Base-by-base conservation (phyloP, 2,888 invertebrate species). In the Eumerus sabulonum region DNA sequence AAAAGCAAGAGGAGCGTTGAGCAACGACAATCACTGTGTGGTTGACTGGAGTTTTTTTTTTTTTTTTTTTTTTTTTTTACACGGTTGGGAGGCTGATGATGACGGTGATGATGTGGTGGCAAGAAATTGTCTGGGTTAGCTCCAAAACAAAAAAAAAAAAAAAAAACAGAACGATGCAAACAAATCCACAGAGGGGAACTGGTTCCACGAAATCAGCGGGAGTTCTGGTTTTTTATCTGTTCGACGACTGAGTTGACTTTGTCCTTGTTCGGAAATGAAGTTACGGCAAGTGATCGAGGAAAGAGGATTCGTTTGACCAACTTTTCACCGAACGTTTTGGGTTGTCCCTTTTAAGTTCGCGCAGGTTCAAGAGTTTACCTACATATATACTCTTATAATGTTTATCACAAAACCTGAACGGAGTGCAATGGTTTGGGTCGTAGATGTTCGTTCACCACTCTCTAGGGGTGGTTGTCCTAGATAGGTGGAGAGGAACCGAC, bases 241-340 rank as follows among this genome's bases (percentile, higher is more conserved):
- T 71, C 66, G 27, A 7, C 27, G 27, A 7, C 27, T 27, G 27
- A 66, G 27, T 54, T 62, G 76, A 60, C 76, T 79, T 74, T 79
- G 79, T 79, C 79, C 79, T 79, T 79, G 79, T 74, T 79, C 68
- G 64, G 73, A 63, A 64, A 53, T 64, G 18, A 79, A 79, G 79
- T 79, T 74, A 70, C 68, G 79, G 74, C 74, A 79, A 79, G 79
- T 74, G 73, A 54, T 59, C 64, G n/a, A 68, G 64, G 60, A 74
- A 73, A 53, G 59, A 68, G 73, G 63, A 67, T 77, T 62, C 50
- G 50, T 59, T 54, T 27, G 27, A 27, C 27, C 27, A 27, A 27
- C n/a, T n/a, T n/a, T n/a, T n/a, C n/a, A n/a, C n/a, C n/a, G n/a
- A n/a, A n/a, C 27, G 7, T 27, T 27, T 27, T 27, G 2, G 27